Conservation (phyloP, 2,888 invertebrate species). For the Augiades crinisus region DNA sequence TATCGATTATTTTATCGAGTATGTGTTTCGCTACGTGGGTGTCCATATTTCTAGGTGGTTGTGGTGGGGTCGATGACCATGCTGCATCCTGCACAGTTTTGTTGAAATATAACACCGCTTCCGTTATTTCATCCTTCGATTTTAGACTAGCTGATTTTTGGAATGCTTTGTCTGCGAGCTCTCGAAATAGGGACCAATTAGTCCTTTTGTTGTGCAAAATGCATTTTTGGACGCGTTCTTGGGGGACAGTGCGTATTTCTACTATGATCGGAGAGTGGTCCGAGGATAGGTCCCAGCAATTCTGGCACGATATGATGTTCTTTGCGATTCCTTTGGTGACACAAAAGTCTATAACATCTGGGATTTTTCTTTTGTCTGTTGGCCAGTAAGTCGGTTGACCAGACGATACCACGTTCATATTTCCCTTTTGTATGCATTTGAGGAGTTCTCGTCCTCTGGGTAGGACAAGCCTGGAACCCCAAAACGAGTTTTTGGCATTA, state of each 20-base stretch:
- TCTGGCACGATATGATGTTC: not conserved
- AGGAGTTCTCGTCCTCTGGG: not conserved
- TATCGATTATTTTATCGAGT: too few relatives aligned
- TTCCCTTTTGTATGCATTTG: not conserved
- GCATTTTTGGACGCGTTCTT: not conserved
- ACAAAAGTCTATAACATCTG: not conserved
- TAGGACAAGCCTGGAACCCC: too few relatives aligned
- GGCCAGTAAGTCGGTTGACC: not conserved
- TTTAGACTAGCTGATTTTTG: too few relatives aligned
- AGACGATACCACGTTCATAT: not conserved
- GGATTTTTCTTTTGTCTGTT: not conserved
- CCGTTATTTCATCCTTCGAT: too few relatives aligned
- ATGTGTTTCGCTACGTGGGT: too few relatives aligned
- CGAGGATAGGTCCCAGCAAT: not conserved
- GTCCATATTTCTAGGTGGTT: too few relatives aligned
- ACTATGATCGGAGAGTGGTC: not conserved
- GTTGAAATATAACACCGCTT: too few relatives aligned
- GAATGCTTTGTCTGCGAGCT: not conserved
- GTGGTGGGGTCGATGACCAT: too few relatives aligned
- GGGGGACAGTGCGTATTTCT: not conserved
- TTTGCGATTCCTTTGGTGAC: not conserved
- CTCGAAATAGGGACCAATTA: not conserved
- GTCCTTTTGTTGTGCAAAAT: not conserved
- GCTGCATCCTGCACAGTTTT: too few relatives aligned
- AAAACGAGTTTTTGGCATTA: conserved; percentile 9